phyloP scores from a whole-genome alignment of 2,113 vertebrate species.

The Puntigrus tetrazona region DNA sequence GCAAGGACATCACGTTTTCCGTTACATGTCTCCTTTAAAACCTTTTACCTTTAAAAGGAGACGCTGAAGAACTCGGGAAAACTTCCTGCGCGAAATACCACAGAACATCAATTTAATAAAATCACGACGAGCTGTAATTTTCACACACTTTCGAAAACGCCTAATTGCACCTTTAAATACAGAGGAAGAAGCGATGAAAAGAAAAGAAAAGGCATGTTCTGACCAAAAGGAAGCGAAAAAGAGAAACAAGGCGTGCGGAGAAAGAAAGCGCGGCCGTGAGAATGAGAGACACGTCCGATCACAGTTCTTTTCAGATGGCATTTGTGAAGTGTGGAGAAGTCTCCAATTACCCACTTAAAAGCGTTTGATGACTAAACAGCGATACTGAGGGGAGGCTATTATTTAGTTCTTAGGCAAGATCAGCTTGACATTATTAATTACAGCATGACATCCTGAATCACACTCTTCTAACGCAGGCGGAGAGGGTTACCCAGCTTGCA shows the following conservation, averaged over 20 bases:
- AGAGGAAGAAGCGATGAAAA: not conserved
- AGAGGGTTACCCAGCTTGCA: conserved; percentile 36
- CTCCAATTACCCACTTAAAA: conserved; percentile 68
- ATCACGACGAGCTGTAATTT: conserved; percentile 23
- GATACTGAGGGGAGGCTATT: conserved; percentile 63
- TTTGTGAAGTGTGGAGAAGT: conserved; percentile 60
- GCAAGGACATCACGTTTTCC: conserved; percentile 3
- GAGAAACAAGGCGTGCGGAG: not conserved
- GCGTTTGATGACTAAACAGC: conserved; percentile 67
- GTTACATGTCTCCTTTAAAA: conserved; percentile 8
- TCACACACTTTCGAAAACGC: not conserved
- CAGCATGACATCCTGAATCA: conserved; percentile 61
- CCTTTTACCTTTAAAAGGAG: conserved; percentile 34
- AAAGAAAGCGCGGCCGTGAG: not conserved
- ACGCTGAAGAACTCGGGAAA: not conserved
- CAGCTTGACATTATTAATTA: conserved; percentile 69
- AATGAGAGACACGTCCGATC: conserved; percentile 38
- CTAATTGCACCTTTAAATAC: conserved; percentile 19
- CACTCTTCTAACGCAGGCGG: conserved; percentile 41
- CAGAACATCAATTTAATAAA: conserved; percentile 34
- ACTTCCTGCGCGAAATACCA: conserved; percentile 20
- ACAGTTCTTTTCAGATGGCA: conserved; percentile 43
- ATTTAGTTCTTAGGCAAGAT: conserved; percentile 67
- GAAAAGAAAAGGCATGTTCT: not conserved
- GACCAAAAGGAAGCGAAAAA: too few species aligned